Evolutionary conservation across 2,888 invertebrate genomes (phyloP).

Genomic region (Limenitis arthemis): DNA sequence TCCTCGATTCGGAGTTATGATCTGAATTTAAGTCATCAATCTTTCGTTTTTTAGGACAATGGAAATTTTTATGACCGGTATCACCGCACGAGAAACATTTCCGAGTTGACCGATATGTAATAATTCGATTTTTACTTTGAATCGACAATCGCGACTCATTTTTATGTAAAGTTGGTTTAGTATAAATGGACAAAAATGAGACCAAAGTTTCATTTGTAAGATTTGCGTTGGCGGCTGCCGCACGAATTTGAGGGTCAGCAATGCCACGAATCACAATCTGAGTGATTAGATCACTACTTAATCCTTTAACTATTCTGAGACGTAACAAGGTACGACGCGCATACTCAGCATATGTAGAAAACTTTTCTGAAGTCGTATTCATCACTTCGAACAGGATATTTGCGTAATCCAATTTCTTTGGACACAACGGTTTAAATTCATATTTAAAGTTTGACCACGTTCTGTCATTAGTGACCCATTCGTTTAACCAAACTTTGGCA

Average conservation of each 20-base stretch:
- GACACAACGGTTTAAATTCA: conserved; percentile 27
- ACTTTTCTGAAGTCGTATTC: conserved; percentile 25
- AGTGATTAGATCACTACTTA: conserved; percentile 25
- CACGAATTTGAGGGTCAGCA: conserved; percentile 22
- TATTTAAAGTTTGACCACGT: conserved; percentile 26
- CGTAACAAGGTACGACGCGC: conserved; percentile 28
- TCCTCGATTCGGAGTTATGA: too few relatives aligned
- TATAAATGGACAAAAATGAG: conserved; percentile 25
- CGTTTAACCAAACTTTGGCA: conserved; percentile 24
- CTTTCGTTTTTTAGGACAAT: too few relatives aligned
- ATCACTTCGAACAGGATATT: conserved; percentile 24
- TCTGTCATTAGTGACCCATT: conserved; percentile 27
- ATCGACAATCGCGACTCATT: background rate
- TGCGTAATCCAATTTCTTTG: conserved; percentile 21
- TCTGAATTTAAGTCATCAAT: too few relatives aligned
- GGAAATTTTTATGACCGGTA: background rate
- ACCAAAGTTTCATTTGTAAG: conserved; percentile 20
- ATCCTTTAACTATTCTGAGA: conserved; percentile 24
- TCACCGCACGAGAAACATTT: conserved; percentile 8
- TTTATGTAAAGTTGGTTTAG: conserved; percentile 14
- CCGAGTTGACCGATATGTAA: background rate
- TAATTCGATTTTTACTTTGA: background rate
- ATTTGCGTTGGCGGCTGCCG: conserved; percentile 27
- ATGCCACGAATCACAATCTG: conserved; percentile 24
- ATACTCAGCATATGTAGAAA: conserved; percentile 29